A percentile compares a stretch with the other conserved stretches of the same genome.
Conservation (phyloP, 2,888 invertebrate species). For the Tenthredo scrophulariae region DNA sequence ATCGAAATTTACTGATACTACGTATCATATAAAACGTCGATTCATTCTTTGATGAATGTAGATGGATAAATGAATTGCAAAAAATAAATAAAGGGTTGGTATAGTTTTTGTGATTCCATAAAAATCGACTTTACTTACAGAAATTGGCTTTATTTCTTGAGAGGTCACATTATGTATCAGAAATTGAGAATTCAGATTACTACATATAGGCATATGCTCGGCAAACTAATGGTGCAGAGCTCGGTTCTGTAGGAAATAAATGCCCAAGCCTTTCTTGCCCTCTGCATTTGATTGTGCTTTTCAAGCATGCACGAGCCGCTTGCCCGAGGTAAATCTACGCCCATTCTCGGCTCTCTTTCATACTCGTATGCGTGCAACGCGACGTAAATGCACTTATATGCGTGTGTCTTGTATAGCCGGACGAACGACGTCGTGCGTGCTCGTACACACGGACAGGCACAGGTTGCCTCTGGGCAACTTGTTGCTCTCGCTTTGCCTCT, state of each 20-base stretch:
- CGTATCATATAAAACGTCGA: neutral
- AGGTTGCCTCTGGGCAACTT: constrained; percentile 60
- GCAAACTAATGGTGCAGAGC: constrained; percentile 21
- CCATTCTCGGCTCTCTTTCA: constrained; percentile 45
- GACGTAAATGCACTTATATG: constrained; percentile 38
- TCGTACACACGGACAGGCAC: constrained; percentile 45
- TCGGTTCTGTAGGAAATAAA: constrained; percentile 7
- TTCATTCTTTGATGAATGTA: neutral
- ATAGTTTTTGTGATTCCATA: neutral
- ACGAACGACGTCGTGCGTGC: constrained; percentile 54
- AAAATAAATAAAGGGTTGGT: no score
- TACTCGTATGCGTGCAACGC: constrained; percentile 1
- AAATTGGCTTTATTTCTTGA: neutral
- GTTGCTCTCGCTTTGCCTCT: constrained; percentile 55
- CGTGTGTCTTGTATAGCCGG: neutral
- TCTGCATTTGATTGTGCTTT: constrained; percentile 46
- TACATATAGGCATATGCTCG: neutral
- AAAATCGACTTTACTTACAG: neutral
- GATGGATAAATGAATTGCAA: neutral
- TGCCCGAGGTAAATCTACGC: constrained; percentile 51
- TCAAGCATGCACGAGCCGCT: constrained; percentile 47
- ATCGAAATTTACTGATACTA: neutral
- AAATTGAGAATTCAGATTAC: constrained; percentile 16
- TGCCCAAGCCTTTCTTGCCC: constrained; percentile 37
- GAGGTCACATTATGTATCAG: neutral